These are phyloP conservation scores for Stenodera caucasica DNA, from an alignment of 2,888 invertebrate species.

Conservation along the genomic window DNA sequence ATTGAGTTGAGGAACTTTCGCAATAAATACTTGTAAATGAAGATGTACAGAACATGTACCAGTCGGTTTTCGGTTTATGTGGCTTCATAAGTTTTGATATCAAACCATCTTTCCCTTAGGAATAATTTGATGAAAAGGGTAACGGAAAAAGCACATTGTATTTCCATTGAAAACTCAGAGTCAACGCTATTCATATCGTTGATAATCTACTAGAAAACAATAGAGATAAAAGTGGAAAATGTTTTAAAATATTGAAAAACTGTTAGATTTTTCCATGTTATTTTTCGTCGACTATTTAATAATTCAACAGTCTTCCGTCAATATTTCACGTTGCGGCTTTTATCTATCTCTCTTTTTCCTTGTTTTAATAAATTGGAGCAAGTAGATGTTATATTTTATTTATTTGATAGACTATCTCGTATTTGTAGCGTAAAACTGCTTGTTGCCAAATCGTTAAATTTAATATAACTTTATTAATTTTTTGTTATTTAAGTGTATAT, in stretches of 20 bases:
- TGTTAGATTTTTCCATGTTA: too few species aligned
- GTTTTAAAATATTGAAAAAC: too few species aligned
- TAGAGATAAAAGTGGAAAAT: too few species aligned
- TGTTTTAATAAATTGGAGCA: neutral
- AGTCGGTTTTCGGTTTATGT: conserved; percentile 1
- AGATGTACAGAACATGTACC: neutral
- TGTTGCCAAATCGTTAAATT: neutral
- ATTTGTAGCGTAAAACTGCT: neutral
- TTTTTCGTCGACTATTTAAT: too few species aligned
- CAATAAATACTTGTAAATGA: conserved; percentile 7
- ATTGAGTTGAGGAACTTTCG: neutral
- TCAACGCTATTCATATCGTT: too few species aligned
- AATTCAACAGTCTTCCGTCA: neutral
- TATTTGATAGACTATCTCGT: neutral
- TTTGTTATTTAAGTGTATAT: too few species aligned
- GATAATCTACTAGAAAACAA: too few species aligned
- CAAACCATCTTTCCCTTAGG: neutral
- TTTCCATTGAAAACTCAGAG: neutral
- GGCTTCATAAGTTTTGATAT: conserved; percentile 6
- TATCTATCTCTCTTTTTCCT: neutral
- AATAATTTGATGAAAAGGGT: neutral
- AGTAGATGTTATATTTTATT: neutral
- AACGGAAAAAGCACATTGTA: neutral
- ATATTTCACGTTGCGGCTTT: neutral
- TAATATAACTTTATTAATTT: too few species aligned